phyloP scores from a whole-genome alignment of 2,888 invertebrate genomes.

The Pollenia angustigena region DNA sequence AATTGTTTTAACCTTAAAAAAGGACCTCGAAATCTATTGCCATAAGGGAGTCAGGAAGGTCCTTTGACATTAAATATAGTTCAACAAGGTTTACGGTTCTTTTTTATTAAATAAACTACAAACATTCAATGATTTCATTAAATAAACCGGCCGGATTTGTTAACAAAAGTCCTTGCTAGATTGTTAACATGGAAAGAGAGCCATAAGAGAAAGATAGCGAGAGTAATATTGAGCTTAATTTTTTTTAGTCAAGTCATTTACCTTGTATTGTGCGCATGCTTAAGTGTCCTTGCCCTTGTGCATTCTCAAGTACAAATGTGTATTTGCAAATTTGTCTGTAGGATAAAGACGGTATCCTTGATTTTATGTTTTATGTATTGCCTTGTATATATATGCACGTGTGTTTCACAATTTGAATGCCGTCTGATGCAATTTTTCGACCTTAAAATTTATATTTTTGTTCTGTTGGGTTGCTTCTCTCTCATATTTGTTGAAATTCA shows the following conservation, averaged over 20 bases:
- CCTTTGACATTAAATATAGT: constrained; percentile 44
- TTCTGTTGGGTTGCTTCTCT: neutral
- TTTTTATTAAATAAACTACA: neutral
- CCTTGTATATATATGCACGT: constrained; percentile 34
- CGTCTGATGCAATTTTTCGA: constrained; percentile 52
- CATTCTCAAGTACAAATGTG: constrained; percentile 23
- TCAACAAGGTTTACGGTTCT: constrained; percentile 27
- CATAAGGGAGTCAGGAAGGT: constrained; percentile 45
- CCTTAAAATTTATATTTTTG: constrained; percentile 24
- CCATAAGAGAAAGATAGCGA: neutral
- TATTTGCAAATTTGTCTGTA: neutral
- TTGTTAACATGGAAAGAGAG: constrained; percentile 44
- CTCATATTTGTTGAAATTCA: neutral
- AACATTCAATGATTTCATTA: constrained; percentile 1
- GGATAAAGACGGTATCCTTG: constrained; percentile 69
- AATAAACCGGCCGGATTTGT: constrained; percentile 43
- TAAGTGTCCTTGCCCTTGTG: constrained; percentile 84
- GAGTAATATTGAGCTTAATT: neutral
- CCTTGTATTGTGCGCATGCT: constrained; percentile 80
- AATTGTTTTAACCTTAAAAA: constrained; percentile 30
- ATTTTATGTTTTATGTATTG: neutral
- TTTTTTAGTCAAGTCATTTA: constrained; percentile 51
- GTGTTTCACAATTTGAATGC: constrained; percentile 39
- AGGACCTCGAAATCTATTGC: constrained; percentile 30
- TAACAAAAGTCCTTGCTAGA: neutral